These are phyloP conservation scores for Drosophila stalkeri DNA, from an alignment of 2,888 invertebrate genomes.

Conservation along the genomic window DNA sequence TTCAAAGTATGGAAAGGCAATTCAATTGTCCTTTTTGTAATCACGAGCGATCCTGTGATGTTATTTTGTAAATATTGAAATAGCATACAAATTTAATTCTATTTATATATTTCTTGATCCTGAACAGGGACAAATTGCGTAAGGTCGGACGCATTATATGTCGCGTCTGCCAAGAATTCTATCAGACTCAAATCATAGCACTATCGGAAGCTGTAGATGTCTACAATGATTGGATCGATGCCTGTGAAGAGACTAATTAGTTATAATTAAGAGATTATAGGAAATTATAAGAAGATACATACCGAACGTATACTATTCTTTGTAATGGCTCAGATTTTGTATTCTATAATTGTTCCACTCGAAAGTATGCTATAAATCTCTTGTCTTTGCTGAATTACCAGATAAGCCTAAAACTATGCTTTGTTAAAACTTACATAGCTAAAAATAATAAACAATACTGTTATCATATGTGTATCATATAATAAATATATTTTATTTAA, in stretches of 20 bases:
- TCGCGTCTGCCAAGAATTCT: conserved; percentile 97
- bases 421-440: too few relatives aligned
- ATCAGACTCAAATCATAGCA: conserved; percentile 97
- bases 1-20: conserved; percentile 95
- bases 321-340: background rate
- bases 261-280: conserved; percentile 87
- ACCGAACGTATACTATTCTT: background rate
- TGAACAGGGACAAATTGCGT: conserved; percentile 93
- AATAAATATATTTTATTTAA: background rate
- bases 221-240: conserved; percentile 99
- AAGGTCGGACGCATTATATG: conserved; percentile 97
- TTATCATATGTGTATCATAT: background rate
- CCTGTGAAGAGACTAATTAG: conserved; percentile 90
- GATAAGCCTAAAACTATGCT: background rate
- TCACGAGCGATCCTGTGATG: conserved; percentile 99
- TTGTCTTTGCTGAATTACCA: too few relatives aligned
- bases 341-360: background rate
- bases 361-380: background rate
- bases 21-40: conserved; percentile 99
- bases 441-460: too few relatives aligned
- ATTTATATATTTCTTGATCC: background rate
- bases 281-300: background rate
- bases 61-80: conserved; percentile 93
- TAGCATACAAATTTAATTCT: background rate
- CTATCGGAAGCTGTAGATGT: conserved; percentile 99